These are phyloP conservation scores for Stegastes partitus DNA, from an alignment of 2,113 vertebrate genomes.

Conservation along the genomic window DNA sequence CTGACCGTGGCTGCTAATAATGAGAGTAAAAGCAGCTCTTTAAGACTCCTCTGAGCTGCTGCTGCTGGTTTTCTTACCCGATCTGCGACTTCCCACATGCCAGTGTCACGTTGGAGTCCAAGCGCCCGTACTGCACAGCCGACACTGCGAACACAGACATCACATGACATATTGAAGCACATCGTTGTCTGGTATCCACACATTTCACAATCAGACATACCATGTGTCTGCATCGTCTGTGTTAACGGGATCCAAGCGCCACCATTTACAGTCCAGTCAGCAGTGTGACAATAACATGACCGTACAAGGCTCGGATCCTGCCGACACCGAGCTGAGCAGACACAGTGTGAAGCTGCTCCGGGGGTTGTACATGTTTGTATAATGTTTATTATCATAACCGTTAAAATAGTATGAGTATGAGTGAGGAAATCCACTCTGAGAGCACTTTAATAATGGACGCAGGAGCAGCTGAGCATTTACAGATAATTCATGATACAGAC, in stretches of 20 bases:
- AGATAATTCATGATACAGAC: background rate
- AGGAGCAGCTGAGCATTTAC: background rate
- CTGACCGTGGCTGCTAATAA: background rate
- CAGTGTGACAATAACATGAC: conserved; percentile 69
- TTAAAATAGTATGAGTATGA: conserved; percentile 35
- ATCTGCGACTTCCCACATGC: conserved; percentile 68
- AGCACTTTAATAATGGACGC: background rate
- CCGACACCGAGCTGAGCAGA: conserved; percentile 13
- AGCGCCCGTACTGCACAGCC: conserved; percentile 64
- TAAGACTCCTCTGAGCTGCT: conserved; percentile 5
- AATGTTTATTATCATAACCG: conserved; percentile 15
- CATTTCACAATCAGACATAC: conserved; percentile 34
- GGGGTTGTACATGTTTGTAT: conserved; percentile 26
- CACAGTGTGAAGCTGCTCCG: conserved; percentile 34
- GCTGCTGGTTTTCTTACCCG: conserved; percentile 57
- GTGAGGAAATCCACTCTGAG: conserved; percentile 31
- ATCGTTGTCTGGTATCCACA: conserved; percentile 9
- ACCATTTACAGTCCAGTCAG: conserved; percentile 49
- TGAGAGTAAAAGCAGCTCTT: background rate
- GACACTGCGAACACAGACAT: conserved; percentile 72
- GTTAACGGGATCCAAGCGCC: conserved; percentile 52
- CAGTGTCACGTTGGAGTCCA: conserved; percentile 78
- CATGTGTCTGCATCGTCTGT: conserved; percentile 33
- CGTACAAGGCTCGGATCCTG: conserved; percentile 70
- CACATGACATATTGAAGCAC: conserved; percentile 45